These are phyloP conservation scores for Metellina segmentata DNA, from an alignment of 2,888 invertebrate genomes.

Conservation along the genomic window DNA sequence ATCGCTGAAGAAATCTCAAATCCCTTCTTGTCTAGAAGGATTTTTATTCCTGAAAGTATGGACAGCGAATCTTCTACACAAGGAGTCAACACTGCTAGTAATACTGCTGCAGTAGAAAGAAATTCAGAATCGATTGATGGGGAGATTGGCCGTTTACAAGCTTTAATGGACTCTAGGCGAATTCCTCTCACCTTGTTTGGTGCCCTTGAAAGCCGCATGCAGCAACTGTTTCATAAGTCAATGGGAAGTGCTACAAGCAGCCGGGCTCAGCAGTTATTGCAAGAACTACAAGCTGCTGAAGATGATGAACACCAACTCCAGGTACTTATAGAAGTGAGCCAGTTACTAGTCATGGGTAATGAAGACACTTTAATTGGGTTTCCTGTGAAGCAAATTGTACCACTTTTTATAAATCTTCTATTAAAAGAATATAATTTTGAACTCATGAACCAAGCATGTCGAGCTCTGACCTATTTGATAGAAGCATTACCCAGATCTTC, in stretches of 20 bases:
- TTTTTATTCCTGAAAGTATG: conserved; percentile 22
- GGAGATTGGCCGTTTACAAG: conserved; percentile 96
- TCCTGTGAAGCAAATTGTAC: conserved; percentile 98
- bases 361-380: conserved; percentile 98
- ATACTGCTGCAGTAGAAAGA: conserved; percentile 78
- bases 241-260: conserved; percentile 92
- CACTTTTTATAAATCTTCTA: conserved; percentile 93
- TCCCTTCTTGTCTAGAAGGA: conserved; percentile 36
- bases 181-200: conserved; percentile 97
- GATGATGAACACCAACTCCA: conserved; percentile 98
- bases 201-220: conserved; percentile 97
- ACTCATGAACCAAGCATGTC: conserved; percentile 99
- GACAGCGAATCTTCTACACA: conserved; percentile 27
- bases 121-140: conserved; percentile 90
- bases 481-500: conserved; percentile 98
- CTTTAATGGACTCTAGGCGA: conserved; percentile 95
- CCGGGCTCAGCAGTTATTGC: conserved; percentile 95
- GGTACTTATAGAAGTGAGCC: conserved; percentile 98
- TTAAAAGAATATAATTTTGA: conserved; percentile 99
- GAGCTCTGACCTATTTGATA: conserved; percentile 99
- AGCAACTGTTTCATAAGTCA: conserved; percentile 95
- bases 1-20: conserved; percentile 64
- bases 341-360: conserved; percentile 98
- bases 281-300: conserved; percentile 94
- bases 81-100: conserved; percentile 53